phyloP scores from a whole-genome alignment of 2,797 vertebrate genomes.

The Perdix hodgsoniae region DNA sequence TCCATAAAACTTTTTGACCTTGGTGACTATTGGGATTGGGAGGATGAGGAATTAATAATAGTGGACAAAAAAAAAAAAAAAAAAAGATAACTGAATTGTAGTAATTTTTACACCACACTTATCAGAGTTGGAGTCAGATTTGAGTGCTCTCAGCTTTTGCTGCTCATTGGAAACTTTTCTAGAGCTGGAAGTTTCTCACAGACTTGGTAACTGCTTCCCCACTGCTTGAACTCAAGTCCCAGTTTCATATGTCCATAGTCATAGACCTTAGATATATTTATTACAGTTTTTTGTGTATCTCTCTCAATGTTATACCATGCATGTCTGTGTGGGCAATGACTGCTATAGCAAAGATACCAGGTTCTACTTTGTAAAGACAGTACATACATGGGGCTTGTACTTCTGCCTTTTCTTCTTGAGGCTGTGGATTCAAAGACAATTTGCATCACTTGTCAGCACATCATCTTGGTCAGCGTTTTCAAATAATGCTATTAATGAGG shows the following conservation, averaged over 20 bases:
- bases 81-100: fast-evolving
- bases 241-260: not conserved
- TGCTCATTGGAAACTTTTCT: not conserved
- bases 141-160: not conserved
- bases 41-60: not conserved
- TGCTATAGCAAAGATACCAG: fast-evolving
- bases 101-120: not conserved
- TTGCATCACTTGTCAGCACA: not conserved
- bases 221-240: not conserved
- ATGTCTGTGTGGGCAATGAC: not conserved
- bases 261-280: not conserved
- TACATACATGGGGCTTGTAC: not conserved
- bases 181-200: not conserved
- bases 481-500: not conserved
- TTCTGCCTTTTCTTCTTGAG: not conserved
- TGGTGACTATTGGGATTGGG: not conserved
- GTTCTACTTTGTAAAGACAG: not conserved
- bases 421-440: not conserved
- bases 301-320: fast-evolving
- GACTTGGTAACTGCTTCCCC: not conserved
- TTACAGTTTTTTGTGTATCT: not conserved
- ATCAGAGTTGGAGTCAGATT: not conserved
- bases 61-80: no score
- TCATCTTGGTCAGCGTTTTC: not conserved
- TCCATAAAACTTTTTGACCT: not conserved